Evolutionary conservation across 2,888 invertebrate genomes (phyloP).

Genomic region (Drosophila suboccidentalis): DNA sequence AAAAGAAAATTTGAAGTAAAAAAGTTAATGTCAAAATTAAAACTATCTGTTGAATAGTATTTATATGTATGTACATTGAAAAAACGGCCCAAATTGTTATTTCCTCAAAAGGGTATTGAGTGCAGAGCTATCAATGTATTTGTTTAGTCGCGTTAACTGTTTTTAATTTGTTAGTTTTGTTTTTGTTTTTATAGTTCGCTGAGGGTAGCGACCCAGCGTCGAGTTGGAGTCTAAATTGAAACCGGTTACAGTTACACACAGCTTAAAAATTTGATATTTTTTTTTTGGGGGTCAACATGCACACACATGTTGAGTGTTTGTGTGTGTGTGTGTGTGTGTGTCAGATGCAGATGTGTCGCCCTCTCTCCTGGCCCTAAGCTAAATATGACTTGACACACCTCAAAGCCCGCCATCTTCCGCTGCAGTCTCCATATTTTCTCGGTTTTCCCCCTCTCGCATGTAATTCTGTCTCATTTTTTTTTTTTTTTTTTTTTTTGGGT

Average conservation of each 20-base stretch:
- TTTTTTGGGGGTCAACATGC: constrained; percentile 62
- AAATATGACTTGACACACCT: constrained; percentile 15
- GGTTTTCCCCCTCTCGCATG: constrained; percentile 5
- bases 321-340: constrained; percentile 6
- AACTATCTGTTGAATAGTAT: too few relatives aligned
- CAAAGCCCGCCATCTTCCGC: constrained; percentile 2
- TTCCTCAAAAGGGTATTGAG: constrained; percentile 23
- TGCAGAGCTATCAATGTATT: constrained; percentile 9
- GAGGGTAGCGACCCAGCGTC: constrained; percentile 58
- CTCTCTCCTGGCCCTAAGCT: neutral
- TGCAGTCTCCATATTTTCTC: constrained; percentile 21
- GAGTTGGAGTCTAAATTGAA: constrained; percentile 43
- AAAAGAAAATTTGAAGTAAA: too few relatives aligned
- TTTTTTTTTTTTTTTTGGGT: constrained; percentile 57
- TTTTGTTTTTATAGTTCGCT: constrained; percentile 9
- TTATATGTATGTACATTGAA: too few relatives aligned
- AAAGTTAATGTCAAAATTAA: too few relatives aligned
- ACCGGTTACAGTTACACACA: constrained; percentile 74
- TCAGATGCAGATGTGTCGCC: constrained; percentile 22
- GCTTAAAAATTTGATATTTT: constrained; percentile 36
- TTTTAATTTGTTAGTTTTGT: constrained; percentile 24
- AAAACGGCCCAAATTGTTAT: neutral
- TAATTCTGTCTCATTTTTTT: constrained; percentile 69
- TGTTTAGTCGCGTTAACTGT: constrained; percentile 24
- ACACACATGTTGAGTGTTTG: constrained; percentile 12